These are phyloP conservation scores for Porites rus DNA, from an alignment of 92 coral and sea anemone genomes.

Conservation along the genomic window DNA sequence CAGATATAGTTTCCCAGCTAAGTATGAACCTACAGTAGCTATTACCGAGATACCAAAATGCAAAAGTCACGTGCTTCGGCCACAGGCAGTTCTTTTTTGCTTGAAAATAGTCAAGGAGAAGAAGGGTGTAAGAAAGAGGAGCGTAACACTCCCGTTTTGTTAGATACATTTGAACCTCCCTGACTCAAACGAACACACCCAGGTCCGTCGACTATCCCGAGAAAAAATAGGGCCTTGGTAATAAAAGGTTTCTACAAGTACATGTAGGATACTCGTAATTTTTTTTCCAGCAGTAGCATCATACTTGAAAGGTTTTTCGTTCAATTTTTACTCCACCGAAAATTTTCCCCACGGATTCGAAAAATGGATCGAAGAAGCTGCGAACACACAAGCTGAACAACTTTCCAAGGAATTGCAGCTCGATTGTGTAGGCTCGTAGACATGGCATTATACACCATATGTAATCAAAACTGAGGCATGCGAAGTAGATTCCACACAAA, in stretches of 20 bases:
- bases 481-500: constrained; percentile 79
- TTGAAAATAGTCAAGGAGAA: neutral
- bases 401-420: constrained; percentile 81
- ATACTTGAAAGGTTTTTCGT: neutral
- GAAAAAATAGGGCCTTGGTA: neutral
- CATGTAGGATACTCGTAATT: neutral
- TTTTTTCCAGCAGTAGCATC: neutral
- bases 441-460: constrained; percentile 90
- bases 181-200: too few species aligned
- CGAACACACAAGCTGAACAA: constrained; percentile 62
- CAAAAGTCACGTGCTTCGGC: neutral
- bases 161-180: too few species aligned
- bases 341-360: constrained; percentile 76
- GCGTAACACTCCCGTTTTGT: too few species aligned
- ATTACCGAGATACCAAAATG: neutral
- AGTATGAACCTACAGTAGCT: too few species aligned
- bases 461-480: constrained; percentile 84
- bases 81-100: neutral
- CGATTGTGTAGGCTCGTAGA: constrained; percentile 67
- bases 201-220: neutral
- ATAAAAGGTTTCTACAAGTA: neutral
- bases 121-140: neutral
- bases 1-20: too few species aligned
- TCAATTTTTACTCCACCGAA: constrained; percentile 68
- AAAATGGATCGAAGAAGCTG: constrained; percentile 77